Evolutionary conservation across 2,888 invertebrate species (phyloP).

Genomic region (Lasioglossum leucozonium): DNA sequence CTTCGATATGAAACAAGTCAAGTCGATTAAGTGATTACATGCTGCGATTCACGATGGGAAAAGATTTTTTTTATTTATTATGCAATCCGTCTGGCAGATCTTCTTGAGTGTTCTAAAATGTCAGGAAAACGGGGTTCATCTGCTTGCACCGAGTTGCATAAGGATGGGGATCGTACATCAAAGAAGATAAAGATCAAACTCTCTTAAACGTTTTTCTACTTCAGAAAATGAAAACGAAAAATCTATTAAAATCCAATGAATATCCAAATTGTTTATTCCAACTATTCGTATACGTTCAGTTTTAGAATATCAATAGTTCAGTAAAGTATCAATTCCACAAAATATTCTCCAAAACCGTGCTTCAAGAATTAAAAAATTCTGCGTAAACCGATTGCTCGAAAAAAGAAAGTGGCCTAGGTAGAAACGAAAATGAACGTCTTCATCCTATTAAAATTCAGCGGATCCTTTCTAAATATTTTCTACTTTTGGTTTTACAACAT

Average conservation of each 20-base stretch:
- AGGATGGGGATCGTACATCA: not conserved
- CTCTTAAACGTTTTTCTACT: not conserved
- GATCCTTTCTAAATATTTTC: too few species aligned
- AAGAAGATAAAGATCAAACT: not conserved
- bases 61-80: constrained; percentile 15
- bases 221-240: not conserved
- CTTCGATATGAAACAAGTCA: not conserved
- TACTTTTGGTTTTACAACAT: too few species aligned
- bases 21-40: constrained; percentile 4
- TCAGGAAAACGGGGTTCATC: constrained; percentile 13
- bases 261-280: not conserved
- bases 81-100: constrained; percentile 1
- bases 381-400: too few species aligned
- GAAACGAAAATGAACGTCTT: too few species aligned
- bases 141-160: not conserved
- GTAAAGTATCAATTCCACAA: too few species aligned
- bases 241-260: too few species aligned
- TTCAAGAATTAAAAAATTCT: too few species aligned
- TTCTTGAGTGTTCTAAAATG: constrained; percentile 21
- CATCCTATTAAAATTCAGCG: too few species aligned
- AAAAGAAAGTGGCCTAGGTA: too few species aligned
- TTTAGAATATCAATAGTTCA: too few species aligned
- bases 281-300: too few species aligned
- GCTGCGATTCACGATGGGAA: not conserved
- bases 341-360: too few species aligned